Base-by-base conservation (phyloP, 2,888 invertebrate species). In the Drosophila pseudotakahashii region DNA sequence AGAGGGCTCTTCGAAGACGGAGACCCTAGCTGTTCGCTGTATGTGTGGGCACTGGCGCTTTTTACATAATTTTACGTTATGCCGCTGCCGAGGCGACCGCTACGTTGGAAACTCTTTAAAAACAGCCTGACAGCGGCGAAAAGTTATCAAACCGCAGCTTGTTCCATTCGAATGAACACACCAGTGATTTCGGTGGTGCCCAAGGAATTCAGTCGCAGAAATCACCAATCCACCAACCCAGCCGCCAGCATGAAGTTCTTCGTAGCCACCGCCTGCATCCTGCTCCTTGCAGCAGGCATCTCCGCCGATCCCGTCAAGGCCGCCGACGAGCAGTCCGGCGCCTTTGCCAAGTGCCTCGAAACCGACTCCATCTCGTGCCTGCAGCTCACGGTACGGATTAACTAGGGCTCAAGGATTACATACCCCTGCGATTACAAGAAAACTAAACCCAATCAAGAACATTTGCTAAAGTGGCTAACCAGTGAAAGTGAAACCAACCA, bases 281-380 rank as follows among this genome's bases (percentile, higher is more conserved):
- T 91, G 78, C 81, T 90, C 42, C 85, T 90, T 84, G 89, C 89
- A 77, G 81, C 83, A 75, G 87, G 91, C 81, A 90, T 90, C 77
- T 85, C 83, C 54, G 90, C 89, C 78, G 90, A 90, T 87, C 88
- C 89, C 76, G 82, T 79, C 69, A 85, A 90, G 83, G 86, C 76
- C 37, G 71, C 78, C 64, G 78, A 80, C 10, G 83, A 84, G 66
- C 82, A 85, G 75, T 68, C 89, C 54, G 91, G 92, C 74, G 92
- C 81, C 77, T 91, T 94, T 80, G 92, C 93, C 81, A 93, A 94
- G 78, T 94, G 94, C 86, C 91, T 94, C 74, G 92, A 93, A 78
- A 93, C 93, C 88, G 94, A 94, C 92, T 94, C 94, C 66, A 94
- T 94, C 75, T 93, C 94, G 78, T 95, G 94, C 92, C 91, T 94